Conservation (phyloP, 2,888 invertebrate species). For the Polymixis lichenea region DNA sequence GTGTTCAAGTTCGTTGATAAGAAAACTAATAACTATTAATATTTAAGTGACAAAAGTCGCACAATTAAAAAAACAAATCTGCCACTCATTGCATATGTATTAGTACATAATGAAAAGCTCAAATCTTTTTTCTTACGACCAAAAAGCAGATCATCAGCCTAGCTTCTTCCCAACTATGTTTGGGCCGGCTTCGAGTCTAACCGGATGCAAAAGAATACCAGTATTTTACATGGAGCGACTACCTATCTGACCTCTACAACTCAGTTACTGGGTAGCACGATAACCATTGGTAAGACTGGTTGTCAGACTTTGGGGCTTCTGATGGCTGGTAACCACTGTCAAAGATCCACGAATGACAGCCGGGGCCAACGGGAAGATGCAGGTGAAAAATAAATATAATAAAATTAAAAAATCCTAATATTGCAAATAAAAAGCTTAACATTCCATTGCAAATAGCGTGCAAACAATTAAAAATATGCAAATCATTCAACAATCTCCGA, state of each 20-base stretch:
- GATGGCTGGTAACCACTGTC: not conserved
- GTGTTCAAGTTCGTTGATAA: not conserved
- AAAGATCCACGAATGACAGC: not conserved
- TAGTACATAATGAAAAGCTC: not conserved
- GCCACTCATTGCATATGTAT: not conserved
- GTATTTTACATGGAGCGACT: too few relatives aligned
- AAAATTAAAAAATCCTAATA: not conserved
- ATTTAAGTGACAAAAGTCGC: not conserved
- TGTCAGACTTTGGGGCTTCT: not conserved
- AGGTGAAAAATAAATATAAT: too few relatives aligned
- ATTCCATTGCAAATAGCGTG: conserved; percentile 14
- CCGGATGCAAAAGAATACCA: not conserved
- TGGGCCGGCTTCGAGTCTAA: not conserved
- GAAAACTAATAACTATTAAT: not conserved
- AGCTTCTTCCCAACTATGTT: not conserved
- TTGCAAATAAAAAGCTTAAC: conserved; percentile 4
- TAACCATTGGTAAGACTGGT: not conserved
- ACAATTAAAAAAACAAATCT: not conserved
- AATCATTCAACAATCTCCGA: conserved; percentile 16
- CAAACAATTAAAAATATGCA: conserved; percentile 27
- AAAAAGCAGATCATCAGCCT: not conserved
- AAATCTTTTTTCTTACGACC: not conserved
- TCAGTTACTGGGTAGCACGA: too few relatives aligned
- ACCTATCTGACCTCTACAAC: too few relatives aligned
- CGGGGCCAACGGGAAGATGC: too few relatives aligned